A percentile compares a stretch with the other conserved stretches of the same genome.
Conservation (phyloP, 2,113 vertebrate species). For the Hepsetus odoe region DNA sequence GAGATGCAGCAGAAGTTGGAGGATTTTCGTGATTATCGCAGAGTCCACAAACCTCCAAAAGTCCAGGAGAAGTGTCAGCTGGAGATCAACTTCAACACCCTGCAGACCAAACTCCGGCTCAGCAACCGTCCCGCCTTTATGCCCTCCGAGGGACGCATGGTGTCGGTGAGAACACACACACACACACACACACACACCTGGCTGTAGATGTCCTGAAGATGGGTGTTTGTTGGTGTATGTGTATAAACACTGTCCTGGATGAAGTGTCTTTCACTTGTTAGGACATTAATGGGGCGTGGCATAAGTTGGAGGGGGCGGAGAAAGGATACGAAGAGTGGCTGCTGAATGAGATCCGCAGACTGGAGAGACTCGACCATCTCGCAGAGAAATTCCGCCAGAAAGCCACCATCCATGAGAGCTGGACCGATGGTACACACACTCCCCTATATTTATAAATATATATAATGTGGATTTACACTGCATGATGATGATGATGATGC, state of each 20-base stretch:
- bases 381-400: constrained; percentile 95
- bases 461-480: too few relatives aligned
- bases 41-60: constrained; percentile 91
- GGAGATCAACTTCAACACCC: constrained; percentile 97
- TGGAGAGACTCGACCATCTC: constrained; percentile 91
- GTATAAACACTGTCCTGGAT: neutral
- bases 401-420: constrained; percentile 89
- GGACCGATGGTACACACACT: constrained; percentile 82
- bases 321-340: constrained; percentile 96
- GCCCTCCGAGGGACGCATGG: constrained; percentile 94
- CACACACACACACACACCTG: neutral
- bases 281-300: constrained; percentile 92
- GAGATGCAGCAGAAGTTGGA: constrained; percentile 96
- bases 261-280: constrained; percentile 53
- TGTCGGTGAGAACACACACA: constrained; percentile 77
- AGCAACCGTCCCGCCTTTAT: constrained; percentile 94
- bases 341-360: constrained; percentile 88
- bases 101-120: constrained; percentile 94
- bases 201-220: too few relatives aligned
- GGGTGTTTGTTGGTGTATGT: too few relatives aligned
- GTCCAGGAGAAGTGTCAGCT: constrained; percentile 95
- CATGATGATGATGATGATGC: too few relatives aligned
- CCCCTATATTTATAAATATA: too few relatives aligned
- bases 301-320: constrained; percentile 89
- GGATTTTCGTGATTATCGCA: constrained; percentile 91